Base-by-base conservation (phyloP, 2,888 invertebrate species). In the Anaspis maculata region DNA sequence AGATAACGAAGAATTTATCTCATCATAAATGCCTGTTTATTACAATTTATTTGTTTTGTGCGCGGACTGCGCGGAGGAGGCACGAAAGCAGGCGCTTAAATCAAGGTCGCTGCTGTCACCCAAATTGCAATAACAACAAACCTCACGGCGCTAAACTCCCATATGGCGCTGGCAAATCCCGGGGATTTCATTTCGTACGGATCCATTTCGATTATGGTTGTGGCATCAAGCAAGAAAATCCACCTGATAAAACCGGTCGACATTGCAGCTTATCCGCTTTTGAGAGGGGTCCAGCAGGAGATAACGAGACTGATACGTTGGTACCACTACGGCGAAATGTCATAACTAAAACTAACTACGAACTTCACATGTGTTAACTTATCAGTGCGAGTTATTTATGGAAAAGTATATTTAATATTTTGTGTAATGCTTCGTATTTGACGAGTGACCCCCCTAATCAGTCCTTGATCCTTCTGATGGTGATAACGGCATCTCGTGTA, bases 381-480 rank as follows among this genome's bases (percentile, higher is more conserved):
- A 49, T 51, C 49, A 44, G 44, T 38, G 44, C 33, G 9, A 46
- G 51, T 51, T 55, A 57, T 57, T 56, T 56, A 54, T 57, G 54
- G 52, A 50, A 45, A 44, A 46, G 33, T 30, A 30, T 33, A 30
- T 32, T 15, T 27, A 27, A 32, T 27, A 35, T 39, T 44, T 40
- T 39, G 42, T 44, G 40, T 50, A 46, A 49, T 46, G 47, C 45
- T 51, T 46, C 46, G 48, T 44, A 49, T 48, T 52, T 51, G 53
- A 52, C 43, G 46, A 54, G 50, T 61, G 65, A 64, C 64, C 65
- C 62, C 54, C 53, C 51, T 61, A 61, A 64, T 64, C 65, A 63
- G 61, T 59, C 65, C 66, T 65, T 66, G 66, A 66, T 64, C 64
- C 63, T 62, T 58, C 50, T 47, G 47, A 45, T 42, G 44, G 44